Percentiles rank a stretch among this genome's conserved stretches.
Evolutionary conservation across 2,113 vertebrate genomes (phyloP).

Genomic region (Alexandromys fortis): DNA sequence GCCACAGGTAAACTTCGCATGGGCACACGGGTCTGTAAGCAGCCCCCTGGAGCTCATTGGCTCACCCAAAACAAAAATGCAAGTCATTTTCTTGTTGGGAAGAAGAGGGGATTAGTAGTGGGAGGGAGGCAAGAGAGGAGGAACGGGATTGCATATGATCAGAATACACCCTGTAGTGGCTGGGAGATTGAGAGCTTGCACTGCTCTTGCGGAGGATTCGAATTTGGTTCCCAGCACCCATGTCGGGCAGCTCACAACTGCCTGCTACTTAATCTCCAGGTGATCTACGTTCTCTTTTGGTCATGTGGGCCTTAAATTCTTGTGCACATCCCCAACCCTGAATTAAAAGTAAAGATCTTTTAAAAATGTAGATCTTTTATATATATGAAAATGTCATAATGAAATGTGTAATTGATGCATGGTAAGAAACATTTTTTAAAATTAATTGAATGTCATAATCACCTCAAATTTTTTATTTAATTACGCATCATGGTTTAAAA

Average conservation of each 20-base stretch:
- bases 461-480: slow-evolving; percentile 48
- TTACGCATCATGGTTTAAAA: slow-evolving; percentile 41
- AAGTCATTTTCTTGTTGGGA: not conserved
- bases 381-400: not conserved
- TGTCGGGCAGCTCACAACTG: not conserved
- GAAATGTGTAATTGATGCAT: not conserved
- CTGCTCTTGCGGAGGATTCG: not conserved
- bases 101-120: not conserved
- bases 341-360: not conserved
- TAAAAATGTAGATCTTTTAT: not conserved
- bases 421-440: not conserved
- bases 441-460: not conserved
- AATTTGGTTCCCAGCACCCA: not conserved
- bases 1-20: not conserved
- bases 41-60: no score
- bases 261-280: not conserved
- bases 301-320: not conserved
- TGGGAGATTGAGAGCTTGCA: not conserved
- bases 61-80: not conserved
- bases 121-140: not conserved
- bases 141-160: not conserved
- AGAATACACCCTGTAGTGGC: not conserved
- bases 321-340: not conserved
- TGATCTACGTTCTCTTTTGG: not conserved
- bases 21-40: not conserved